Evolutionary conservation across 2,113 vertebrate species (phyloP).

Genomic region (Riparia riparia): DNA sequence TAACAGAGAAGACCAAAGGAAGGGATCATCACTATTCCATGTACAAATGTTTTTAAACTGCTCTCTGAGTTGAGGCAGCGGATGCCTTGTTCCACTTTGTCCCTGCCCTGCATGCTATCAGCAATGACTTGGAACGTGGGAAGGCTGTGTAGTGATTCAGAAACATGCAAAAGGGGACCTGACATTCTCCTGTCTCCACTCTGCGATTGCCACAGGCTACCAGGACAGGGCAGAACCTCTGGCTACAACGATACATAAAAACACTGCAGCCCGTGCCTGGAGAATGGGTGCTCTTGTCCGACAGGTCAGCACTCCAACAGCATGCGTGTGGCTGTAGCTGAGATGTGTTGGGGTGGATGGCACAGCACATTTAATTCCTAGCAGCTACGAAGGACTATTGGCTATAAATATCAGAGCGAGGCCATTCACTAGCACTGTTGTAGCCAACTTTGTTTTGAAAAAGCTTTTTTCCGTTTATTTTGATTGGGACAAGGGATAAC

Average conservation of each 20-base stretch:
- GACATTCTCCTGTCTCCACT: neutral
- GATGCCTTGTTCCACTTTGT: neutral
- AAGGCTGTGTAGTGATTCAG: neutral
- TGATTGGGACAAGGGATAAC: neutral
- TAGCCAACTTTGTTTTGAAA: neutral
- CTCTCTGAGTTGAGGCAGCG: neutral
- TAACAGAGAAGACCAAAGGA: neutral
- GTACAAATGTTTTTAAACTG: neutral
- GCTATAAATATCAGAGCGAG: neutral
- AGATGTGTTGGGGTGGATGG: neutral
- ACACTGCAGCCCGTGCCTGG: accelerated
- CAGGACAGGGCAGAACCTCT: neutral
- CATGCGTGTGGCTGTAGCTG: neutral
- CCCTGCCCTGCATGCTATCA: neutral
- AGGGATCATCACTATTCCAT: neutral
- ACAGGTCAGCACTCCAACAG: accelerated
- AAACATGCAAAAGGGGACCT: neutral
- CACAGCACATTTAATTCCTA: no score
- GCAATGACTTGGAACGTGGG: neutral
- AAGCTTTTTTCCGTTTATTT: accelerated
- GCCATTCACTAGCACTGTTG: no score
- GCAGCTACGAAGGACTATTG: neutral
- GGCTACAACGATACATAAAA: neutral
- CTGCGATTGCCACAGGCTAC: neutral
- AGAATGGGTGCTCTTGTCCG: neutral